Base-by-base conservation (phyloP, 1,140 invertebrate species). In the Drosophila takahashii region DNA sequence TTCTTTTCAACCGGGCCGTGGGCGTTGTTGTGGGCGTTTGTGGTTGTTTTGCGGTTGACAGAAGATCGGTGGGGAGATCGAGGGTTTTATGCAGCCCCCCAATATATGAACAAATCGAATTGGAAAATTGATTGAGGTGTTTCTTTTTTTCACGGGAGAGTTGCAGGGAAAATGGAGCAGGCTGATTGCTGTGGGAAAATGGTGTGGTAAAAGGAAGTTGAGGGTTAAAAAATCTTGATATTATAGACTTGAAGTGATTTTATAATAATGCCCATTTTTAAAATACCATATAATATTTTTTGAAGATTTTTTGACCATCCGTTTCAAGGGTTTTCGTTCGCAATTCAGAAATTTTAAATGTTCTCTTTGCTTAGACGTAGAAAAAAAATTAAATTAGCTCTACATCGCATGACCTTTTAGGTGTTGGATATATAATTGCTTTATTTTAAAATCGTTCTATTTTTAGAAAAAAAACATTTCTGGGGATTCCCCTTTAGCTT, bases 21-120 rank as follows among this genome's bases (percentile, higher is more conserved):
- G 65, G 65, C 62, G 62, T 41, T 26, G 32, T 41, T 61, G 62
- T 32, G 60, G 59, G 58, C 51, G 60, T 64, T 36, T 57, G 37
- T 57, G 27, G 61, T 37, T 60, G 18, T 26, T 27, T 45, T 37
- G 41, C 39, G 53, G 37, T 29, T 9, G 39, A 39, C 42, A 45
- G 42, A 45, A 22, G 42, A 45, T 45, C 18, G 16, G 10, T 5
- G 16, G 18, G 11, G 5, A 6, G 2, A 22, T 5, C 16, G 29
- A 18, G 15, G 15, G n/a, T 22, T 36, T 27, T 36, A 27, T 36
- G 15, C n/a, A 27, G 26, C 36, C 29, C 18, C 45, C 1, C 1
- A 2, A 22, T 22, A 64, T 59, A 26, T 27, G 54, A 61, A 41
- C 16, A 32, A 22, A 56, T 41, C 5, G 27, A 61, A 56, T 39